Percentiles rank a stretch among this genome's conserved stretches.
These are phyloP conservation scores for Melanotaenia pygmaea DNA, from an alignment of 2,797 vertebrate genomes.

Conservation along the genomic window DNA sequence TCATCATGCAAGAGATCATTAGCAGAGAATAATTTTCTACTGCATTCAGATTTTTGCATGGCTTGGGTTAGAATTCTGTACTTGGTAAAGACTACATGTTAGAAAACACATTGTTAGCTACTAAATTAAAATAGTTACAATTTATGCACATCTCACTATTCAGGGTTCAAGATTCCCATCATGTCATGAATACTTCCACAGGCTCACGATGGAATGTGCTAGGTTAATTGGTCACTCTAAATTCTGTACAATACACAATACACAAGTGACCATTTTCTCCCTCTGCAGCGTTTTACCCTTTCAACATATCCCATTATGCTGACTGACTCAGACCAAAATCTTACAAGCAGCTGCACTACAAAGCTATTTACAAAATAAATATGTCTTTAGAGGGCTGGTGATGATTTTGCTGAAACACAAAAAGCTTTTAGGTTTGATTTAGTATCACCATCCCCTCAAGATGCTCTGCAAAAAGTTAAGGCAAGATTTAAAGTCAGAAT, in stretches of 20 bases:
- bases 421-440: conserved; percentile 30
- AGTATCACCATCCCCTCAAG: conserved; percentile 25
- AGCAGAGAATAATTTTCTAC: not conserved
- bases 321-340: not conserved
- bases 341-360: conserved; percentile 1
- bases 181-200: not conserved
- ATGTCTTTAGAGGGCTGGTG: not conserved
- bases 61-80: not conserved
- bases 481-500: conserved; percentile 56
- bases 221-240: too few relatives aligned
- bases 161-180: not conserved
- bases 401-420: not conserved
- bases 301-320: conserved; percentile 4
- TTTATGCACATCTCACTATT: not conserved
- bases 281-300: conserved; percentile 16
- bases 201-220: too few relatives aligned
- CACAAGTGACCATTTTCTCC: conserved; percentile 17
- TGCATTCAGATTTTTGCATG: not conserved
- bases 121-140: too few relatives aligned
- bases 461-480: conserved; percentile 24
- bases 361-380: conserved; percentile 22
- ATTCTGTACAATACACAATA: too few relatives aligned
- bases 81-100: not conserved
- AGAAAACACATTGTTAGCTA: not conserved
- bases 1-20: not conserved